Conservation (phyloP, 2,888 invertebrate species). For the Diachrysia chrysitis region DNA sequence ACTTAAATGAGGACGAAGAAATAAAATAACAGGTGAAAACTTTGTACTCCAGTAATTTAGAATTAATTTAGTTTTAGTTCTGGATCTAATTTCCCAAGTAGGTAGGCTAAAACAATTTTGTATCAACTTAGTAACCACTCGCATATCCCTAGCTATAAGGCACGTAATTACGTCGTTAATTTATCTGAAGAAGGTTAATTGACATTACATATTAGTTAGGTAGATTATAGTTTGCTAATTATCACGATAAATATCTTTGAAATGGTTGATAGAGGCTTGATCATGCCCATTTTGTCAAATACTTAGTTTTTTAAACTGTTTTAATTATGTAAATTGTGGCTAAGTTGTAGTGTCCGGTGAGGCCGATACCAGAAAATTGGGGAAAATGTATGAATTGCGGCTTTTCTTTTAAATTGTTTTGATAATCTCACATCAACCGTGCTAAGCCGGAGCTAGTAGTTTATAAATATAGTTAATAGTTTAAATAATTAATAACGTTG, state of each 20-base stretch:
- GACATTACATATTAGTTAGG: not conserved
- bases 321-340: too few relatives aligned
- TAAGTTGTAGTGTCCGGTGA: too few relatives aligned
- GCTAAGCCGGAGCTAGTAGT: too few relatives aligned
- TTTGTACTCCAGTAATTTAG: constrained; percentile 1
- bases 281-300: too few relatives aligned
- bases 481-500: too few relatives aligned
- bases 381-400: too few relatives aligned
- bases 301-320: too few relatives aligned
- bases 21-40: not conserved
- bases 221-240: not conserved
- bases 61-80: not conserved
- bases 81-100: not conserved
- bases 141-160: not conserved
- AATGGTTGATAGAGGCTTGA: not conserved
- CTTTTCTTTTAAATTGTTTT: not conserved
- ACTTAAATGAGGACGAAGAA: too few relatives aligned
- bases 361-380: too few relatives aligned
- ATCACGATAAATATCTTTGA: not conserved
- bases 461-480: too few relatives aligned
- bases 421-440: not conserved
- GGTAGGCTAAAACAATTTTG: not conserved
- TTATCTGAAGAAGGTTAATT: not conserved
- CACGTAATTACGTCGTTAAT: too few relatives aligned
- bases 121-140: not conserved